Evolutionary conservation across 1,140 invertebrate genomes (phyloP).

Genomic region (Neodiprion fabricii): DNA sequence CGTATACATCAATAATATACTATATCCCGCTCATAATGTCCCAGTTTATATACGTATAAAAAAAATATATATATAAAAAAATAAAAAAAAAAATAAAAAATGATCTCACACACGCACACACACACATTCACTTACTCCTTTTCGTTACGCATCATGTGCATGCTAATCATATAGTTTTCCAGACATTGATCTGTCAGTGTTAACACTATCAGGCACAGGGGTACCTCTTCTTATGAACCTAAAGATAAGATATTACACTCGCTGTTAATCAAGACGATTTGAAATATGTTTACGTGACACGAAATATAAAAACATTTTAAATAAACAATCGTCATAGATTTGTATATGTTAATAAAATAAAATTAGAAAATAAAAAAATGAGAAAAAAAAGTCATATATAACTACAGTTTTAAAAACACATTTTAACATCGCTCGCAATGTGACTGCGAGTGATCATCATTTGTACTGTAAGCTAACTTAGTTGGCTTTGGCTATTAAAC

Average conservation of each 20-base stretch:
- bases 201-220: neutral
- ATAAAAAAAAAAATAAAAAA: too few relatives aligned
- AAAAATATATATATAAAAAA: neutral
- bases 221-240: neutral
- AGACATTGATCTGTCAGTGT: neutral
- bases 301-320: too few relatives aligned
- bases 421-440: neutral
- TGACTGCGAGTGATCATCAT: neutral
- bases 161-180: neutral
- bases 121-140: neutral
- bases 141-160: neutral
- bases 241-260: too few relatives aligned
- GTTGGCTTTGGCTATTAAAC: neutral
- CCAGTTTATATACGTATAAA: neutral
- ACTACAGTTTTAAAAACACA: neutral
- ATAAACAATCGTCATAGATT: neutral
- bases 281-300: too few relatives aligned
- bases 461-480: conserved; percentile 1
- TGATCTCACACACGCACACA: too few relatives aligned
- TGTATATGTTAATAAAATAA: neutral
- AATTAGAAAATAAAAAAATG: neutral
- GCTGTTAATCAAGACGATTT: too few relatives aligned
- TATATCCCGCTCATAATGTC: neutral
- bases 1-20: neutral
- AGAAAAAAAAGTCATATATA: neutral